phyloP scores from a whole-genome alignment of 2,797 vertebrate species.

The Geotrypetes seraphini region DNA sequence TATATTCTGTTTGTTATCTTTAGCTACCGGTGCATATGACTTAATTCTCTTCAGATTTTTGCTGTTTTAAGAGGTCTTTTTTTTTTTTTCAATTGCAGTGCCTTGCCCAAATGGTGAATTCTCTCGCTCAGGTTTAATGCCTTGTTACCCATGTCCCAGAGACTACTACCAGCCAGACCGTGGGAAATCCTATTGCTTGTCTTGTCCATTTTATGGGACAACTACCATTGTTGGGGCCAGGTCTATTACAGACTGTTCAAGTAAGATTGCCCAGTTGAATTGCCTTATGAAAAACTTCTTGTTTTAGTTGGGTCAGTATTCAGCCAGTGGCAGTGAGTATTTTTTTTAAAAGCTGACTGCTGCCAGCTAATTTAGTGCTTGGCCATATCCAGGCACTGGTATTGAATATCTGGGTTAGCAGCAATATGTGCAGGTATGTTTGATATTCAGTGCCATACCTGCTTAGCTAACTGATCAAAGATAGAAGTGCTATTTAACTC shows the following conservation, averaged over 20 bases:
- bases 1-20: neutral
- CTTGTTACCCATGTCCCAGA: slow-evolving; percentile 85
- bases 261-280: too few species aligned
- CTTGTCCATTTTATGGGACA: slow-evolving; percentile 93
- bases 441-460: too few species aligned
- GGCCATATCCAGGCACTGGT: too few species aligned
- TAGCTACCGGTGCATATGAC: neutral
- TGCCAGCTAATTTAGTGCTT: too few species aligned
- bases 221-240: slow-evolving; percentile 76
- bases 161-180: slow-evolving; percentile 91
- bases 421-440: neutral
- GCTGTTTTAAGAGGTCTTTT: neutral
- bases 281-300: too few species aligned
- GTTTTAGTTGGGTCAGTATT: neutral
- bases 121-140: slow-evolving; percentile 84
- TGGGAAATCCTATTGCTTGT: slow-evolving; percentile 88
- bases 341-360: too few species aligned
- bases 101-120: slow-evolving; percentile 85
- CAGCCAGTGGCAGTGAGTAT: too few species aligned
- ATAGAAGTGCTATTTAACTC: too few species aligned
- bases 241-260: slow-evolving; percentile 89
- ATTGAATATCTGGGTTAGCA: too few species aligned
- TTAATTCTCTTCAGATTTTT: too few species aligned
- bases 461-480: too few species aligned
- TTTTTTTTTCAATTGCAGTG: slow-evolving; percentile 49